Percentiles rank a stretch among this genome's conserved stretches.
These are phyloP conservation scores for Regulus satrapa DNA, from an alignment of 2,113 vertebrate genomes.

Conservation along the genomic window DNA sequence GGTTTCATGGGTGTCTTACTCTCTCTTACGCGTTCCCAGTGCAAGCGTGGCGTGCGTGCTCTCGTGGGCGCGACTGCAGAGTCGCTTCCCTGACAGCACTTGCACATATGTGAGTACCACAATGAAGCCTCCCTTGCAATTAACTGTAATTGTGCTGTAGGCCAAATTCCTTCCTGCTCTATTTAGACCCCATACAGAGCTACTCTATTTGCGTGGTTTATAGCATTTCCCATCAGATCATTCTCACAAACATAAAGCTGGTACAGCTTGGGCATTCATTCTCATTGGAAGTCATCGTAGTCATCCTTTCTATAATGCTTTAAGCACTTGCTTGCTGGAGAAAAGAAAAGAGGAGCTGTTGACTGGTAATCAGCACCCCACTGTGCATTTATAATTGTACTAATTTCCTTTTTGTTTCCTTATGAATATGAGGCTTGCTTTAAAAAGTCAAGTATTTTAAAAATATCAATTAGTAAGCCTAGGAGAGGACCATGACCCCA, in stretches of 20 bases:
- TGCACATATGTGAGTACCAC: slow-evolving; percentile 13
- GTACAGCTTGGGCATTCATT: slow-evolving; percentile 24
- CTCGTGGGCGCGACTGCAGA: not conserved
- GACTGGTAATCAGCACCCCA: slow-evolving; percentile 56
- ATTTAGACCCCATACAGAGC: slow-evolving; percentile 51
- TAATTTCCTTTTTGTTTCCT: slow-evolving; percentile 60
- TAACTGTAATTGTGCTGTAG: slow-evolving; percentile 48
- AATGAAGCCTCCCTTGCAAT: slow-evolving; percentile 27
- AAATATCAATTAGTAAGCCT: not conserved
- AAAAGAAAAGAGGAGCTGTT: slow-evolving; percentile 22
- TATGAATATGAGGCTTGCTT: slow-evolving; percentile 28
- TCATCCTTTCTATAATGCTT: slow-evolving; percentile 20
- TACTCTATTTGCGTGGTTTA: slow-evolving; percentile 13
- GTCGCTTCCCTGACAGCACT: not conserved
- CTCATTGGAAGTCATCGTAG: slow-evolving; percentile 44
- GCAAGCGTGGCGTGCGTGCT: accelerated
- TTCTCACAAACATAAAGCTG: slow-evolving; percentile 42
- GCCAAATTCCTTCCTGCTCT: slow-evolving; percentile 51
- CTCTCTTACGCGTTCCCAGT: not conserved
- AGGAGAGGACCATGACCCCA: slow-evolving; percentile 4
- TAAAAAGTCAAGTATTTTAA: slow-evolving; percentile 46
- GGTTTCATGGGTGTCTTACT: not conserved
- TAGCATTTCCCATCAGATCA: slow-evolving; percentile 44
- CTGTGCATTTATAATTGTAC: slow-evolving; percentile 23
- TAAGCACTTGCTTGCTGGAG: slow-evolving; percentile 33